These are phyloP conservation scores for Arctocebus calabarensis DNA, from an alignment of 2,797 vertebrate genomes.

Conservation along the genomic window DNA sequence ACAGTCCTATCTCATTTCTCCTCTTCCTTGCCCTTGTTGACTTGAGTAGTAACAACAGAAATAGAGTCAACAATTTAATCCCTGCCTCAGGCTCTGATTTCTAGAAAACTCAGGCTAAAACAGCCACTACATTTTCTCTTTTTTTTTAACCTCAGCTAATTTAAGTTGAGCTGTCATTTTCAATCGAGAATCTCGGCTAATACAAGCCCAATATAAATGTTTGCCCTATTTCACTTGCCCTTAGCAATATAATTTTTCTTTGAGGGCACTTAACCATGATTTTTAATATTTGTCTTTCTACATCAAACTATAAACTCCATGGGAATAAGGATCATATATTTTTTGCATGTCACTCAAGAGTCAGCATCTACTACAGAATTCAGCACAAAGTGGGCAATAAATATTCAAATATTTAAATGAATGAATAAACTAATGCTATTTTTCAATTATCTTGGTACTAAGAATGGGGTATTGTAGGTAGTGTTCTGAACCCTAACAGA, in stretches of 20 bases:
- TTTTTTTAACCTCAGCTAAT: not conserved
- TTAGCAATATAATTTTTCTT: not conserved
- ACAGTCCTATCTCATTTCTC: not conserved
- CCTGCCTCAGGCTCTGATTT: not conserved
- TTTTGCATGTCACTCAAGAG: not conserved
- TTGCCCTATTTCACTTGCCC: not conserved
- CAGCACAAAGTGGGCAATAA: not conserved
- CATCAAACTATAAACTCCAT: not conserved
- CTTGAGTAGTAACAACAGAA: not conserved
- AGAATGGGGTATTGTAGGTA: not conserved
- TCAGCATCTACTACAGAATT: not conserved
- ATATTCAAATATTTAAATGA: not conserved
- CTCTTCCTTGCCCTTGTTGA: not conserved
- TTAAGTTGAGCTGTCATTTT: not conserved
- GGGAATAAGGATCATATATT: not conserved
- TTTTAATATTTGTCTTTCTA: not conserved
- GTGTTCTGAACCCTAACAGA: not conserved
- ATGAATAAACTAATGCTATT: conserved; percentile 3
- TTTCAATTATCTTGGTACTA: not conserved
- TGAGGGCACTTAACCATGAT: not conserved
- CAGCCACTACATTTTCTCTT: not conserved
- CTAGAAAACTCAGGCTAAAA: not conserved
- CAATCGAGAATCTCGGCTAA: not conserved
- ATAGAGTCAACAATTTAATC: not conserved
- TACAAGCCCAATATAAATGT: not conserved